Evolutionary conservation across 2,113 vertebrate genomes (phyloP), one percentile per base, ranked within the genome.

Genomic region (Rhodinocichla rosea): DNA sequence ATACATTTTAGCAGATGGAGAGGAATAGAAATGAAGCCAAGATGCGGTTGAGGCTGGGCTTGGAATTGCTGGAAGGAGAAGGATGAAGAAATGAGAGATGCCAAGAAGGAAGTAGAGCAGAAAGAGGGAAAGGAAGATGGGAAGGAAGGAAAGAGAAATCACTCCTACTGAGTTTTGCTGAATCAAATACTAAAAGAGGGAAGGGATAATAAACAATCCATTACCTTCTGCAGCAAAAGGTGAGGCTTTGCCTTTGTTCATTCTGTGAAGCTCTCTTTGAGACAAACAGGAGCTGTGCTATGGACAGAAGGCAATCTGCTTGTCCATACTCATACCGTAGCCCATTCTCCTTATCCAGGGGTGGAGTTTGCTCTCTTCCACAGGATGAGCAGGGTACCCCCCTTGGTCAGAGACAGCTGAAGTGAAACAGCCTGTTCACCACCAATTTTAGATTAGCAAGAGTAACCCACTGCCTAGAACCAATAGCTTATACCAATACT

Each of bases 51-150:
- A 84, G 44, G 53, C 69, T 81, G 70, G 11, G 28, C 62, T 79
- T 93, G 64, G 75, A 95, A 88, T 57, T 80, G 88, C 57, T 92
- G 53, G 70, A 63, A 93, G 93, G 39, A 87, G 52, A 69, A 85
- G 49, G 59, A 65, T 9, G 75, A 79, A 91, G 74, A 83, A 89
- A 93, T 62, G 32, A 76, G 49, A 71, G 49, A 65, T 92, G 94
- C 90, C 95, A 96, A 90, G 85, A 90, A 93, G 82, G 92, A 96
- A 97, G 75, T 53, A 82, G 79, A 92, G 87, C 87, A 95, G 75
- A 94, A 95, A 91, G 20, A 76, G 70, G 79, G 62, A 78, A 82
- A 73, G 62, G 49, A 90, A 85, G 67, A 88, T 65, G 50, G 67
- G 78, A 93, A 90, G 65, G 49, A 82, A 91, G n/a, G 64, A 52